phyloP scores from a whole-genome alignment of 2,113 vertebrate genomes.

The Pseudopipra pipra region DNA sequence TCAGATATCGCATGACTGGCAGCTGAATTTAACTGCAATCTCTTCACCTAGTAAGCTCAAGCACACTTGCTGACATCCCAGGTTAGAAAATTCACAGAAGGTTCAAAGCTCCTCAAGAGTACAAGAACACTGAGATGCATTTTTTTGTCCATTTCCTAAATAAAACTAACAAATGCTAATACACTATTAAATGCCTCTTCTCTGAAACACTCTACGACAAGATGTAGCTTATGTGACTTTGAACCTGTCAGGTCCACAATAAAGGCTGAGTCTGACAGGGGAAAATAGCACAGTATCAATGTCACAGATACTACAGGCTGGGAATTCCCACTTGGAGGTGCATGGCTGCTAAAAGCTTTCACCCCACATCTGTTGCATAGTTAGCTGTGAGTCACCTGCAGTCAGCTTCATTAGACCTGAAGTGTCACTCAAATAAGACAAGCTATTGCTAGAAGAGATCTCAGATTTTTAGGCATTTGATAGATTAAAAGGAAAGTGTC shows the following conservation, averaged over 20 bases:
- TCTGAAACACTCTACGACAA: background rate
- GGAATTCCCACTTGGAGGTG: constrained; percentile 63
- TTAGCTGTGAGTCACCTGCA: constrained; percentile 65
- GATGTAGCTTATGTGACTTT: constrained; percentile 15
- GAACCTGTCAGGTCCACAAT: constrained; percentile 57
- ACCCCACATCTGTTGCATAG: constrained; percentile 57
- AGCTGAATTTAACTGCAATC: background rate
- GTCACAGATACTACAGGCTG: constrained; percentile 48
- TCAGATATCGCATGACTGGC: background rate
- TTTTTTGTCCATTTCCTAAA: constrained; percentile 27
- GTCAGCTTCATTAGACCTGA: constrained; percentile 60
- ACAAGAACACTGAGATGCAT: background rate
- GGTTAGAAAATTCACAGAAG: background rate
- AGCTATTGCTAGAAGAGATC: constrained; percentile 61
- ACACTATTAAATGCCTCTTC: background rate
- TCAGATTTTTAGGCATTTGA: constrained; percentile 52
- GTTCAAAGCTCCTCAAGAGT: background rate
- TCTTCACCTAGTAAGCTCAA: background rate
- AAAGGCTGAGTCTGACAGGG: constrained; percentile 24
- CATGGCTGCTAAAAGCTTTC: constrained; percentile 63
- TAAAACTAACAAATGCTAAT: constrained; percentile 22
- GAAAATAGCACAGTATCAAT: constrained; percentile 38
- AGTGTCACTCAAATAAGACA: constrained; percentile 67
- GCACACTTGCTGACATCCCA: background rate
- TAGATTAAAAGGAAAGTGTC: constrained; percentile 68